Conservation (phyloP, 2,113 vertebrate species). For the Promerops cafer region DNA sequence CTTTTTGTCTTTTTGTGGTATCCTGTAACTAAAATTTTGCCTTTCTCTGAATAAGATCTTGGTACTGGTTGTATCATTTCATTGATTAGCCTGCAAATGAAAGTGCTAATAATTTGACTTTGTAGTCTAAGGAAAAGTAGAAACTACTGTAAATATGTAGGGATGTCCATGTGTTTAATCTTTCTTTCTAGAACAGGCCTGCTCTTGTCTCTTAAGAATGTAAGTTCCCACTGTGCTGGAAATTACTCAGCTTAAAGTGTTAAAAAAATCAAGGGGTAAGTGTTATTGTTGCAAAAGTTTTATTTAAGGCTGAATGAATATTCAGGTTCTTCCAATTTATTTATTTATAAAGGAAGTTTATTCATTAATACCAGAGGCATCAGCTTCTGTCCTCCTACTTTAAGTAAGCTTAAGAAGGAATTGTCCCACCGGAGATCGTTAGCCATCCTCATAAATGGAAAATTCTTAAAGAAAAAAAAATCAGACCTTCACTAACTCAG, state of each 20-base stretch:
- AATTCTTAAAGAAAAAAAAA: background rate
- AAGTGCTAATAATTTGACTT: background rate
- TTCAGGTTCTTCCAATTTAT: background rate
- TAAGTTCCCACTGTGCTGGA: background rate
- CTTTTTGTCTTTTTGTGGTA: background rate
- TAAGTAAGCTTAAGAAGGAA: background rate
- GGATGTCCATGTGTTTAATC: background rate
- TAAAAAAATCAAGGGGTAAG: background rate
- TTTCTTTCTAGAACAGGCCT: background rate
- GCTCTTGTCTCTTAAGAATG: background rate
- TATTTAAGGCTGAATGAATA: background rate
- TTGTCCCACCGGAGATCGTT: background rate
- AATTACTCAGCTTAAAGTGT: background rate
- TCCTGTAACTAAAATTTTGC: background rate
- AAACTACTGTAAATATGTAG: background rate
- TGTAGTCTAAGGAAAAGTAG: background rate
- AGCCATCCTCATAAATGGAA: background rate
- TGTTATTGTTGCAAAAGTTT: background rate
- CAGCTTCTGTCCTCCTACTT: background rate
- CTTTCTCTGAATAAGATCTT: background rate
- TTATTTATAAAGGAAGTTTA: background rate
- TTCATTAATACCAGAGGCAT: background rate
- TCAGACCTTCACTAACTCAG: background rate
- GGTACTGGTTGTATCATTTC: background rate
- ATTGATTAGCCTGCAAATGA: background rate